phyloP scores from a whole-genome alignment of 2,888 invertebrate species.

The Drosophila planitibia region DNA sequence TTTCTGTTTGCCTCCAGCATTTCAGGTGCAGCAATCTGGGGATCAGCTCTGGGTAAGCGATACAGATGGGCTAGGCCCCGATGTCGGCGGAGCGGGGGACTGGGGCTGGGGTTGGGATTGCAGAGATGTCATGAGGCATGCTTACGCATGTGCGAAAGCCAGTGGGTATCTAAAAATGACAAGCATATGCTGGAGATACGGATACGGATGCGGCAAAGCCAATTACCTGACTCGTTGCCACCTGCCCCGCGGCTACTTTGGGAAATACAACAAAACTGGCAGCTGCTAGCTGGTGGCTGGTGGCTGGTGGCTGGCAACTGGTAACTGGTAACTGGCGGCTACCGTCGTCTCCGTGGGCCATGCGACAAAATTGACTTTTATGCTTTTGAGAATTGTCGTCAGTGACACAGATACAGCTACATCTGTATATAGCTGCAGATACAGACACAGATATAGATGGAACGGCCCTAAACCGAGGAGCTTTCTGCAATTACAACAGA shows the following conservation, averaged over 20 bases:
- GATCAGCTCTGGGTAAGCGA: not conserved
- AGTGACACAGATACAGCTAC: slow-evolving; percentile 61
- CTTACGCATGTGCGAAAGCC: slow-evolving; percentile 17
- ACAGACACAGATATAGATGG: slow-evolving; percentile 27
- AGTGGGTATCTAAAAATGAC: slow-evolving; percentile 70
- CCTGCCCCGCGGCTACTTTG: slow-evolving; percentile 54
- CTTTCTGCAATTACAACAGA: slow-evolving; percentile 64
- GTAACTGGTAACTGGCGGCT: slow-evolving; percentile 38
- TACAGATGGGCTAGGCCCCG: not conserved
- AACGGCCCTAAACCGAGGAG: not conserved
- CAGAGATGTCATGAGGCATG: slow-evolving; percentile 12
- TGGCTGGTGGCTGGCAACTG: slow-evolving; percentile 46
- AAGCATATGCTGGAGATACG: slow-evolving; percentile 68
- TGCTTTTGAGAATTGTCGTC: slow-evolving; percentile 76
- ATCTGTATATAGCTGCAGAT: slow-evolving; percentile 34
- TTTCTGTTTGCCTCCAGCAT: slow-evolving; percentile 2
- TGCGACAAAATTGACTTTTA: slow-evolving; percentile 80
- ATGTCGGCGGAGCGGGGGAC: not conserved
- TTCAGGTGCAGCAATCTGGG: slow-evolving; percentile 1
- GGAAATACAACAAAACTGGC: slow-evolving; percentile 59
- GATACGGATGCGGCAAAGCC: slow-evolving; percentile 65
- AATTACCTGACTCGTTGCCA: slow-evolving; percentile 65
- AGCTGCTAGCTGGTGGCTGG: slow-evolving; percentile 17
- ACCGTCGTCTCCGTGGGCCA: slow-evolving; percentile 65
- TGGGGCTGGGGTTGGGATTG: not conserved